phyloP scores from a whole-genome alignment of 1,140 invertebrate species.

The Drosophila carrolli region DNA sequence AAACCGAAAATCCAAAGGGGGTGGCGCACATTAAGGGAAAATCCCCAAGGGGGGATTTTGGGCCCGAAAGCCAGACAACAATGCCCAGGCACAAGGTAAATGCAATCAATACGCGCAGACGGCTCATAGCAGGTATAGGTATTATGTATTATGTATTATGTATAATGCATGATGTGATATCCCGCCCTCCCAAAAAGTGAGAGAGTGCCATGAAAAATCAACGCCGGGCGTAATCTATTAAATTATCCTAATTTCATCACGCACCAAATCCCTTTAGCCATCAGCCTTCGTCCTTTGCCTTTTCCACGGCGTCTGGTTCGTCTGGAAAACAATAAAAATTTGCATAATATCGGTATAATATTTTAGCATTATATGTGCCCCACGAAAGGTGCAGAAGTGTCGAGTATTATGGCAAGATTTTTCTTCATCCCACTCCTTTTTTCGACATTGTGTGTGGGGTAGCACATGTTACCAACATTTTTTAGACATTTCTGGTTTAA shows the following conservation, averaged over 20 bases:
- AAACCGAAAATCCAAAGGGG: slow-evolving; percentile 26
- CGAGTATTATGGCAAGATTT: slow-evolving; percentile 55
- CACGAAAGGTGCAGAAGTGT: slow-evolving; percentile 71
- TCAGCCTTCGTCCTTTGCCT: slow-evolving; percentile 36
- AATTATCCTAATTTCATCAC: slow-evolving; percentile 84
- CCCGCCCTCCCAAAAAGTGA: neutral
- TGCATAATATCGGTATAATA: slow-evolving; percentile 84
- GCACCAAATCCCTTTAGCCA: slow-evolving; percentile 80
- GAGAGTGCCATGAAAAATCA: slow-evolving; percentile 71
- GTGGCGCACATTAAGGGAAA: slow-evolving; percentile 51
- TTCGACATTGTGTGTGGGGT: slow-evolving; percentile 16
- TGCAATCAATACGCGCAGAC: slow-evolving; percentile 81
- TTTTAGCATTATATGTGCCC: slow-evolving; percentile 74
- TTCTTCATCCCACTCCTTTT: slow-evolving; percentile 10
- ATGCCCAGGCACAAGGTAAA: slow-evolving; percentile 62
- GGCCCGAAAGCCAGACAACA: slow-evolving; percentile 66
- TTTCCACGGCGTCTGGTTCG: slow-evolving; percentile 21
- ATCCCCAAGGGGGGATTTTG: slow-evolving; percentile 53
- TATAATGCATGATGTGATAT: slow-evolving; percentile 69
- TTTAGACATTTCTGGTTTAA: slow-evolving; percentile 12
- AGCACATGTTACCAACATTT: slow-evolving; percentile 64
- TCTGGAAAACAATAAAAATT: slow-evolving; percentile 80
- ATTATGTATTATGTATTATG: slow-evolving; percentile 75
- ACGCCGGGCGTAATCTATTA: slow-evolving; percentile 79
- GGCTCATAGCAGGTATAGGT: slow-evolving; percentile 79